Evolutionary conservation across 2,797 vertebrate genomes (phyloP).

Genomic region (Ptychadena robeensis): DNA sequence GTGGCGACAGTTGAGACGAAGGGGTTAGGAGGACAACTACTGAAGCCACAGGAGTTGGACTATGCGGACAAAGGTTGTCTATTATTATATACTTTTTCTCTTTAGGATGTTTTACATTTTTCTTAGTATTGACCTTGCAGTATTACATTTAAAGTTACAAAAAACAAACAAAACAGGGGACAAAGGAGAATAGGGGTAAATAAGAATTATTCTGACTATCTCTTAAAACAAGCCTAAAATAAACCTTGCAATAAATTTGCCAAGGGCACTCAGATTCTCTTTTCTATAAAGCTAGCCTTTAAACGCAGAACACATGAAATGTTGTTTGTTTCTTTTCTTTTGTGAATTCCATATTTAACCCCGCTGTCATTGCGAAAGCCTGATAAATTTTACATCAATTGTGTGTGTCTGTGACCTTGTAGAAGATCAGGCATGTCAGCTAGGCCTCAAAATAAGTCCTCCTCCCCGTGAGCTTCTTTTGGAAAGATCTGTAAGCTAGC

Average conservation of each 20-base stretch:
- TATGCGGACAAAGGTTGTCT: too few species aligned
- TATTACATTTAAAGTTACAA: too few species aligned
- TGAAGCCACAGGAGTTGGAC: too few species aligned
- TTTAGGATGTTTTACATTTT: too few species aligned
- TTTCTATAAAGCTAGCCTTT: not conserved
- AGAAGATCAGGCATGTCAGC: slow-evolving; percentile 66
- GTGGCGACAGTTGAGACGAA: too few species aligned
- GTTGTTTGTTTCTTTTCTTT: not conserved
- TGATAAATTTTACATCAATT: not conserved
- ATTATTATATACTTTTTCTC: too few species aligned
- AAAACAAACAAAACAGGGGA: too few species aligned
- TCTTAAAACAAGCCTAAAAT: not conserved
- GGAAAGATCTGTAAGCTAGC: slow-evolving; percentile 72
- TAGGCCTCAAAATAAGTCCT: slow-evolving; percentile 58
- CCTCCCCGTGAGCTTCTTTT: slow-evolving; percentile 66
- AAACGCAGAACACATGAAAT: not conserved
- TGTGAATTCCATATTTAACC: not conserved
- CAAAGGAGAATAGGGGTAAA: not conserved
- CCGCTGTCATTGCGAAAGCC: not conserved
- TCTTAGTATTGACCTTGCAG: too few species aligned
- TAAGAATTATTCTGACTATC: not conserved
- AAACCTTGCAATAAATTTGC: not conserved
- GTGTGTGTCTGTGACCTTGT: slow-evolving; percentile 39
- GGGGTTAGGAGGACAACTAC: too few species aligned
- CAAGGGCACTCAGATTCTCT: not conserved